A percentile compares a stretch with the other conserved stretches of the same genome.
Conservation (phyloP, 1,140 invertebrate genomes). For the Proctacanthus coquilletti region DNA sequence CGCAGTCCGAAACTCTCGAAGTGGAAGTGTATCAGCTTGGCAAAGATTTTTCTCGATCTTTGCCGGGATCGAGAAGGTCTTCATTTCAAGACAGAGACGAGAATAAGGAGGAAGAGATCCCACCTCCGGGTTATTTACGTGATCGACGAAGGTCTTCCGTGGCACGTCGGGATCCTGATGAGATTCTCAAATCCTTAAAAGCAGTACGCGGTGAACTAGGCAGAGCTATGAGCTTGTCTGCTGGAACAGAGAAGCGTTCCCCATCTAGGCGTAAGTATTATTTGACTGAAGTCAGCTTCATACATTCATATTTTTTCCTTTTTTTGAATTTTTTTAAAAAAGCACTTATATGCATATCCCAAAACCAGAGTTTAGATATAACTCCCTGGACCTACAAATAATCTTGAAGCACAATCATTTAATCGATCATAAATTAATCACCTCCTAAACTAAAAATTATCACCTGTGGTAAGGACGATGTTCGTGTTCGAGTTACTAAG, state of each 20-base stretch:
- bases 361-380: slow-evolving; percentile 31
- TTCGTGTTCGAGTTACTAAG: not conserved
- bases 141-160: slow-evolving; percentile 62
- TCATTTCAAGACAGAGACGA: slow-evolving; percentile 56
- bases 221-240: slow-evolving; percentile 58
- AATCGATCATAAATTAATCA: not conserved
- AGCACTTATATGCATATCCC: slow-evolving; percentile 30
- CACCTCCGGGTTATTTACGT: slow-evolving; percentile 40
- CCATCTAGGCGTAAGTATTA: slow-evolving; percentile 46
- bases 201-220: slow-evolving; percentile 63
- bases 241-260: slow-evolving; percentile 35
- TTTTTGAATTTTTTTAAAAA: slow-evolving; percentile 3
- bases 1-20: slow-evolving; percentile 69
- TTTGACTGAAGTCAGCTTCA: not conserved
- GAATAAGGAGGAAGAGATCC: slow-evolving; percentile 32
- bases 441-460: slow-evolving; percentile 1
- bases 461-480: slow-evolving; percentile 2
- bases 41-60: slow-evolving; percentile 68
- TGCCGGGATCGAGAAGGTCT: slow-evolving; percentile 66
- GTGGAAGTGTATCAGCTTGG: slow-evolving; percentile 70
- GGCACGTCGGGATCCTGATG: slow-evolving; percentile 61
- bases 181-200: slow-evolving; percentile 60
- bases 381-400: slow-evolving; percentile 13
- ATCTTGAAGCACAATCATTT: slow-evolving; percentile 1
- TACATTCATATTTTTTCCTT: not conserved